Evolutionary conservation across 2,113 vertebrate species (phyloP), one percentile per base, ranked within the genome.

Genomic region (Aldabrachelys gigantea): DNA sequence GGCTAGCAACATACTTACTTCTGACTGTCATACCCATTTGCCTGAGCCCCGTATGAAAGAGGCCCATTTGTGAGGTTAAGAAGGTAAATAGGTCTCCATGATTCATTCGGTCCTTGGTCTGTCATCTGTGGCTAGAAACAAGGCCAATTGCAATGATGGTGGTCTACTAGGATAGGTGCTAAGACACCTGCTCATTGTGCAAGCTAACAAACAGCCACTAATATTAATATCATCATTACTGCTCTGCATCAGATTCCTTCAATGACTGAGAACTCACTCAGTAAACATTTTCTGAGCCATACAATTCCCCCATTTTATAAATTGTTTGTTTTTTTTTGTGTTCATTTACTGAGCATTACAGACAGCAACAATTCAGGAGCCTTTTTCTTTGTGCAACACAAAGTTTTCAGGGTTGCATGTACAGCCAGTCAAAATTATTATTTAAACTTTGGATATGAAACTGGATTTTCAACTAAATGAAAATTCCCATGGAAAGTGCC

Each of bases 211-310:
- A 69, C 57, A 96, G 38, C 76, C 89, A 31, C 10, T 54, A 25
- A 1, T 31, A 5, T 96, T 99, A 98, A 78, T 98, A 98, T 11
- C 97, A 97, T 10, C 96, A 96, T 95, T 97, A 97, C 9, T 96
- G 95, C 0, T 4, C 52, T 79, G 5, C 54, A 14, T 75, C 49
- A 78, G 38, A 50, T 82, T 12, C 47, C 44, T 83, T 82, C 54
- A 41, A 47, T 79, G 57, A 85, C 21, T 54, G 52, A 17, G 44
- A 35, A 84, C 29, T 86, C 35, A 52, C 27, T 57, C 56, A 57
- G 56, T 57, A 72, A 24, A 82, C 80, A 38, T 80, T 44, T 4
- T 1, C 14, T 25, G 44, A 52, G 6, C 2, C 4, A 10, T 27
- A 57, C 35, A 35, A 65, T 54, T 86, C 7, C 49, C 92, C 10